Evolutionary conservation across 2,797 vertebrate species (phyloP).

Genomic region (Alauda arvensis): DNA sequence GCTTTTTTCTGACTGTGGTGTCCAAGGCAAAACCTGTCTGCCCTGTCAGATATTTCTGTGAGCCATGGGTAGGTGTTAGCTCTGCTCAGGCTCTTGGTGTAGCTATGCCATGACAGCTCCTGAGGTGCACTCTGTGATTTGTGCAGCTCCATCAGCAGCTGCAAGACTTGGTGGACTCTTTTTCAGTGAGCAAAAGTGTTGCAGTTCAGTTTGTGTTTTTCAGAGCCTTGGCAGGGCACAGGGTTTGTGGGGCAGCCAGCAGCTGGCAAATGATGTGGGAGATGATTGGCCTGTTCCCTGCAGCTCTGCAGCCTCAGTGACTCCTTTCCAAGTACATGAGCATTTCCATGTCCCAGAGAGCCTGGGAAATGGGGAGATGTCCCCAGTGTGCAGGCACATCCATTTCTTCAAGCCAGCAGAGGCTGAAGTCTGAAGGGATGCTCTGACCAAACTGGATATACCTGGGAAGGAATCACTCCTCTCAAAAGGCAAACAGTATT

Average conservation of each 20-base stretch:
- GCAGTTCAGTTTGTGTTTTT: neutral
- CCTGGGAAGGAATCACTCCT: neutral
- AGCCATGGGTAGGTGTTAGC: neutral
- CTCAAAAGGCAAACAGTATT: neutral
- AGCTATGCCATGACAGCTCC: neutral
- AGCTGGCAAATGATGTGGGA: constrained; percentile 12
- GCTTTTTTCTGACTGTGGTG: neutral
- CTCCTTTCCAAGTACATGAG: neutral
- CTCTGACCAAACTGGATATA: neutral
- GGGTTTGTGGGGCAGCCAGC: neutral
- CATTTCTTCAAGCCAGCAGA: neutral
- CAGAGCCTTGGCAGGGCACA: neutral
- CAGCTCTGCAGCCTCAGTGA: neutral
- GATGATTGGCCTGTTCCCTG: neutral
- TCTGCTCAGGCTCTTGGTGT: neutral
- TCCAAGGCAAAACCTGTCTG: neutral
- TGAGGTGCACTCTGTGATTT: neutral
- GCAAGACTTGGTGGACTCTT: neutral
- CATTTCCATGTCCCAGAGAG: neutral
- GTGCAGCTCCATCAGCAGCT: neutral
- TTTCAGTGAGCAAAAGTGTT: neutral
- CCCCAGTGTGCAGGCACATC: neutral
- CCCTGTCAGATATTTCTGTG: neutral
- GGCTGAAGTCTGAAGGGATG: neutral
- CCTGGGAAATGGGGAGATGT: neutral